These are phyloP conservation scores for Polypterus bichir DNA, from an alignment of 2,113 vertebrate species.

Conservation along the genomic window DNA sequence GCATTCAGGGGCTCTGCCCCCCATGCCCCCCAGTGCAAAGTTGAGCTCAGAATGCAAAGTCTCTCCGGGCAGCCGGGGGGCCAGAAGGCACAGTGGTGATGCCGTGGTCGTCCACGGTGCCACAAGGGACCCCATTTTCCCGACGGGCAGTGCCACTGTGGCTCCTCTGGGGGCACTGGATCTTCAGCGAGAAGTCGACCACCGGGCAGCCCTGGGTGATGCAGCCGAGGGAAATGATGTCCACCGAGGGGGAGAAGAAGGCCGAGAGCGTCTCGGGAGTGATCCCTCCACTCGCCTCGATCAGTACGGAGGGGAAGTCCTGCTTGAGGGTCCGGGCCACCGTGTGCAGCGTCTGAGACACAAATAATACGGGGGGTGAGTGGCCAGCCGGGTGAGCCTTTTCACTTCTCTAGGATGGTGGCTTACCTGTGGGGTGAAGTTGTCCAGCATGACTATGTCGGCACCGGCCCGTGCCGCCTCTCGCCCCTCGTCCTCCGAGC, in stretches of 20 bases:
- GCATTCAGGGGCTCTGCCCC: too few species aligned
- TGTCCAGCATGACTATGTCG: slow-evolving; percentile 66
- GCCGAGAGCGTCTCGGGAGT: slow-evolving; percentile 35
- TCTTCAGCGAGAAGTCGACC: slow-evolving; percentile 69
- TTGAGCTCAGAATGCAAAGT: background rate
- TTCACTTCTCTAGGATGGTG: background rate
- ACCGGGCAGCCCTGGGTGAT: slow-evolving; percentile 61
- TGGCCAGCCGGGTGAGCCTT: background rate
- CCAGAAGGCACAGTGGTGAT: background rate
- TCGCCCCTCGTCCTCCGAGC: slow-evolving; percentile 40
- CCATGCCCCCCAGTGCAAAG: too few species aligned
- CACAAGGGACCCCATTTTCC: background rate
- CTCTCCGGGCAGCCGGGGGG: background rate
- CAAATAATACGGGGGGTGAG: background rate
- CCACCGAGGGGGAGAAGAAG: slow-evolving; percentile 52
- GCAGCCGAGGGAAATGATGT: slow-evolving; percentile 64
- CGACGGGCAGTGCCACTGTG: too few species aligned
- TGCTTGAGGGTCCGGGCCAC: slow-evolving; percentile 45
- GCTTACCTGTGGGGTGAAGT: slow-evolving; percentile 54
- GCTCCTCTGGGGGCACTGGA: slow-evolving; percentile 19
- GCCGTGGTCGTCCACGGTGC: background rate
- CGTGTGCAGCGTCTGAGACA: slow-evolving; percentile 45
- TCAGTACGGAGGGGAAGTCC: slow-evolving; percentile 36
- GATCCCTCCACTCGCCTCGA: slow-evolving; percentile 69
- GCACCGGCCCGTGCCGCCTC: slow-evolving; percentile 49